Conservation (phyloP, 2,113 vertebrate species). For the Peucedramus taeniatus region DNA sequence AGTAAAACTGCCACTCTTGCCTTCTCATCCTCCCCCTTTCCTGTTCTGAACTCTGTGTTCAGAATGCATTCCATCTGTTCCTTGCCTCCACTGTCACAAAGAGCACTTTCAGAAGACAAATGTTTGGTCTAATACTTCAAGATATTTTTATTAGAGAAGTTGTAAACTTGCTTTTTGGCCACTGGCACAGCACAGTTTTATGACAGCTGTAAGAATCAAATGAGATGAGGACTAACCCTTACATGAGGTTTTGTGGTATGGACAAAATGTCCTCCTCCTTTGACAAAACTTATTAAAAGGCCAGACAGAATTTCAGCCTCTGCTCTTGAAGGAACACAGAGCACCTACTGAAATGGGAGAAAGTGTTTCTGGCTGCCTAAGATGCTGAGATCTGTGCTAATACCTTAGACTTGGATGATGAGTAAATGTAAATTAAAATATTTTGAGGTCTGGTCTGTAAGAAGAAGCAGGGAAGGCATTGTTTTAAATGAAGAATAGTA, state of each 20-base stretch:
- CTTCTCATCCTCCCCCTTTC: not conserved
- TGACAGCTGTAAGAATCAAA: not conserved
- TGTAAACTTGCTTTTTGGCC: not conserved
- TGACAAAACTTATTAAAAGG: not conserved
- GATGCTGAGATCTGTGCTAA: not conserved
- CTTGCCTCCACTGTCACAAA: not conserved
- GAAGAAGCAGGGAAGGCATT: not conserved
- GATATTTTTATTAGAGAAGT: not conserved
- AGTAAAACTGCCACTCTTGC: not conserved
- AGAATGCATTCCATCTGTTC: not conserved
- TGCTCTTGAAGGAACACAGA: conserved; percentile 2
- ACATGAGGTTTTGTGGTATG: not conserved
- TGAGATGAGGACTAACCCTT: not conserved
- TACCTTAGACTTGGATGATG: not conserved
- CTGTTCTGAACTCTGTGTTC: not conserved
- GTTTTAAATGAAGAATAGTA: not conserved
- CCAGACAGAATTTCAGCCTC: not conserved
- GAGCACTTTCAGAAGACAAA: not conserved
- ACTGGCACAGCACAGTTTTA: not conserved
- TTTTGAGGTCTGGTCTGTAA: not conserved
- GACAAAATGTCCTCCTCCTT: not conserved
- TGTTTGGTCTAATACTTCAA: not conserved
- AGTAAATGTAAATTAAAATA: not conserved
- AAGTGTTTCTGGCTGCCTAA: not conserved
- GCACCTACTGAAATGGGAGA: not conserved